Evolutionary conservation across 2,113 vertebrate genomes (phyloP), one percentile per base, ranked within the genome.

Genomic region (Lophotis ruficrista): DNA sequence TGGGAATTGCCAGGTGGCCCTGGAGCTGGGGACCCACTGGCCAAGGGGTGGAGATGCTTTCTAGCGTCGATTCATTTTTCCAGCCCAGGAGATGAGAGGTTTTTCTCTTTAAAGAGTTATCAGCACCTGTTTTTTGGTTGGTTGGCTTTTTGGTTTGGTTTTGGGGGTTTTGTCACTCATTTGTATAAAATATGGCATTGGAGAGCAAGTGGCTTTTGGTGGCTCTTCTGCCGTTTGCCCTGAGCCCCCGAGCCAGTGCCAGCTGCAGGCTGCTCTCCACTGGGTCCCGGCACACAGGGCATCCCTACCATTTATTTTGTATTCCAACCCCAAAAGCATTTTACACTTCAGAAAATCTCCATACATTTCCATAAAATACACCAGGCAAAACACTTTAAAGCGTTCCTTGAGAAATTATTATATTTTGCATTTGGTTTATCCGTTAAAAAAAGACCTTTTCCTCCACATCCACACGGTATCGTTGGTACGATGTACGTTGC

Each of bases 401-500:
- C 45, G 43, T 92, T 93, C 82, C 79, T 87, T 75, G 94, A 97
- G 89, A 96, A 96, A 96, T 95, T 98, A 98, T 98, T 98, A 96
- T 98, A 97, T 98, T 98, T 96, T 96, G 94, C 97, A 96, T 97
- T 98, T 98, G 98, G 97, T 96, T 98, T 98, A 98, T 98, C 98
- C 97, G 97, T 97, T 41, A 93, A 98, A 97, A 73, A 94, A 98
- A 98, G 96, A 96, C 96, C 96, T 98, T 97, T 97, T 98, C 97
- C 98, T 98, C 97, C 96, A 89, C 96, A 75, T 98, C 97, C 77
- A 83, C 98, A 97, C 79, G 89, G 97, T 98, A 99, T 98, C 99
- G 97, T 97, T 98, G 99, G 98, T 98, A 98, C 97, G 98, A 98
- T 96, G 98, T 98, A 98, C 97, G 88, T 98, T 51, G 84, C 98